phyloP scores from a whole-genome alignment of 1,140 invertebrate genomes.

The Reticulitermes speratus region DNA sequence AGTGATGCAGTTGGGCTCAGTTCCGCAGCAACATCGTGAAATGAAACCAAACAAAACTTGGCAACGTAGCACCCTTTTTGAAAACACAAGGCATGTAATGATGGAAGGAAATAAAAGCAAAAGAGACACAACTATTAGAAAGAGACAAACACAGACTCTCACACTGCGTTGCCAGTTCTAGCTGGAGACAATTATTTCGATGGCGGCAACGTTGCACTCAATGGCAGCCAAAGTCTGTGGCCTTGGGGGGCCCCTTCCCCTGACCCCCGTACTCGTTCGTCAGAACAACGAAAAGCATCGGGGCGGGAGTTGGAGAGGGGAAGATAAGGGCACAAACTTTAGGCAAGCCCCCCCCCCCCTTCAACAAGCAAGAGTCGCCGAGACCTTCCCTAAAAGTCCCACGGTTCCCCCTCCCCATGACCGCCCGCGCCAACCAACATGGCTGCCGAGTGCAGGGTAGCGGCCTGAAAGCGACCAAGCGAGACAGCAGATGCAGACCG shows the following conservation, averaged over 20 bases:
- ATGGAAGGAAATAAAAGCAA: background rate
- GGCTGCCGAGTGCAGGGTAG: background rate
- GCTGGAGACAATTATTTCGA: background rate
- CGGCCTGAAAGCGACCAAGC: background rate
- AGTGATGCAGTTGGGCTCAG: background rate
- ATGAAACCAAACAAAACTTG: background rate
- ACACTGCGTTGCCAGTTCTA: background rate
- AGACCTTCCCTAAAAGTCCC: background rate
- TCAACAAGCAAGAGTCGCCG: background rate
- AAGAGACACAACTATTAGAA: background rate
- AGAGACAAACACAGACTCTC: background rate
- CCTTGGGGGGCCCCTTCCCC: background rate
- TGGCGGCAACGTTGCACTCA: background rate
- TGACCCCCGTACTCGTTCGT: background rate
- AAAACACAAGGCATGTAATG: conserved; percentile 3
- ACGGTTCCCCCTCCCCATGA: background rate
- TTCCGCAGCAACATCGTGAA: background rate
- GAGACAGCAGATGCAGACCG: background rate
- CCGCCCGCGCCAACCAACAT: conserved; percentile 1
- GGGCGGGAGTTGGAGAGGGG: background rate
- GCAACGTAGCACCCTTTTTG: background rate
- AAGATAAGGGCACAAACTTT: conserved; percentile 16
- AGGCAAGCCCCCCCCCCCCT: background rate
- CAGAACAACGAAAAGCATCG: background rate
- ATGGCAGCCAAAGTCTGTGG: conserved; percentile 16